These are phyloP conservation scores for Cliona cf. orientalis DNA, from an alignment of 37 sponge, comb jelly and placozoan species.

Conservation along the genomic window DNA sequence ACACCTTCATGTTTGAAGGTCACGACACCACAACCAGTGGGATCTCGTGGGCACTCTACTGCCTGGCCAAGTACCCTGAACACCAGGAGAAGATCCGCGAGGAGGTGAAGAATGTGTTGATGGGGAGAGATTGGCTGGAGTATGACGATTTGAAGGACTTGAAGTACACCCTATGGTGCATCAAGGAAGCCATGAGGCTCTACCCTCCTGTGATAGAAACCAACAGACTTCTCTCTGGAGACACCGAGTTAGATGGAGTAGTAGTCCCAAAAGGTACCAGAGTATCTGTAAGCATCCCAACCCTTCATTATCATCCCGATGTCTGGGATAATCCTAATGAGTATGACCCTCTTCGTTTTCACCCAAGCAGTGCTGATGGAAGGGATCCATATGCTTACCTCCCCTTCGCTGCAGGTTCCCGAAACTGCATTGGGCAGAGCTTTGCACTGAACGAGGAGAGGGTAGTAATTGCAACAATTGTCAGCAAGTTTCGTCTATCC, in stretches of 20 bases:
- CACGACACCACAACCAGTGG: slow-evolving; percentile 88
- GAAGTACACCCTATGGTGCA: slow-evolving; percentile 72
- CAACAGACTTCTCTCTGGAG: slow-evolving; percentile 29
- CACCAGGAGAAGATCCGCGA: not conserved
- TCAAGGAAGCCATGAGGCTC: slow-evolving; percentile 88
- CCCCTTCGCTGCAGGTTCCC: no score
- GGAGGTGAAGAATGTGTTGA: not conserved
- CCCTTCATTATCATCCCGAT: slow-evolving; percentile 48
- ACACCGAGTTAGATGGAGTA: slow-evolving; percentile 44
- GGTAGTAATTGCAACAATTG: no score
- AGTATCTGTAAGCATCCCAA: slow-evolving; percentile 18
- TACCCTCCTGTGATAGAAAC: slow-evolving; percentile 70
- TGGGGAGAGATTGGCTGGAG: not conserved
- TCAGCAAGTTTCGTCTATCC: no score
- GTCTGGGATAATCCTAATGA: slow-evolving; percentile 72
- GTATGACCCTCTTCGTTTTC: slow-evolving; percentile 77
- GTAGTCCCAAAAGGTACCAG: slow-evolving; percentile 61
- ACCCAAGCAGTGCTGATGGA: no score
- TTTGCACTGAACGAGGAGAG: no score
- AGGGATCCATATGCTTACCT: no score
- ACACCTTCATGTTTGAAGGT: slow-evolving; percentile 90
- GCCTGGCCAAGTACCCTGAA: slow-evolving; percentile 34
- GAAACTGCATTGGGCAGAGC: no score
- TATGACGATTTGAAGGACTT: slow-evolving; percentile 58
- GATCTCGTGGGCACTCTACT: slow-evolving; percentile 38